A percentile compares a stretch with the other conserved stretches of the same genome.
phyloP scores from a whole-genome alignment of 1,140 invertebrate species.

The Lordiphosa collinella region DNA sequence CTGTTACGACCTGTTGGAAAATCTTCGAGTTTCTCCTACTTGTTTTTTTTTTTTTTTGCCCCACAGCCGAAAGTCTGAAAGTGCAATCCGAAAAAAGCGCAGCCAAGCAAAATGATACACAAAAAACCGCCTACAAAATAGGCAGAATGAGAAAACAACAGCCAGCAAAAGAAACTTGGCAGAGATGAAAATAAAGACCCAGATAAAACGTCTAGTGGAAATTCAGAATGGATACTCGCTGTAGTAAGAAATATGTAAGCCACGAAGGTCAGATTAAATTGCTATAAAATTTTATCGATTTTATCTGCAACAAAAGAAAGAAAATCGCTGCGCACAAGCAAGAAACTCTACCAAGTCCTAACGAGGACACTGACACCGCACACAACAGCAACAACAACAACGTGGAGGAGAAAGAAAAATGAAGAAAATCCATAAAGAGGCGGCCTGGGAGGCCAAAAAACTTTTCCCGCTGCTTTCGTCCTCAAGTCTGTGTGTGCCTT shows the following conservation, averaged over 20 bases:
- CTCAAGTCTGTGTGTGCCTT: conserved; percentile 1
- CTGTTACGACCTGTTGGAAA: conserved; percentile 59
- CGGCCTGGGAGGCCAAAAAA: conserved; percentile 40
- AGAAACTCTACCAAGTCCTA: conserved; percentile 54
- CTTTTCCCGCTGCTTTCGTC: conserved; percentile 28
- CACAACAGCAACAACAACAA: conserved; percentile 16
- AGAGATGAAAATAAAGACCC: conserved; percentile 16
- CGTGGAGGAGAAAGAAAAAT: conserved; percentile 9
- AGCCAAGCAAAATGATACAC: conserved; percentile 32
- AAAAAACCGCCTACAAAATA: conserved; percentile 60
- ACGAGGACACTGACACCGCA: conserved; percentile 77
- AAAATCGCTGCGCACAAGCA: conserved; percentile 75
- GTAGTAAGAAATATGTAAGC: conserved; percentile 54
- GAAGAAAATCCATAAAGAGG: conserved; percentile 70
- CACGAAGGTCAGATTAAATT: conserved; percentile 80
- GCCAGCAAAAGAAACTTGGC: conserved; percentile 10
- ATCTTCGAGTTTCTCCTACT: conserved; percentile 13
- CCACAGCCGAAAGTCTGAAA: conserved; percentile 19
- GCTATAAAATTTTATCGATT: conserved; percentile 79
- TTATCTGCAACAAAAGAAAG: conserved; percentile 75
- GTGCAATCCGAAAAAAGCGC: conserved; percentile 42
- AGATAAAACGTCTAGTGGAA: conserved; percentile 44
- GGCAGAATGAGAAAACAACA: conserved; percentile 2
- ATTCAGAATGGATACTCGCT: conserved; percentile 37
- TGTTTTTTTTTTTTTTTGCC: not conserved